phyloP scores from a whole-genome alignment of 1,140 invertebrate species.

The Liolophura sinensis region DNA sequence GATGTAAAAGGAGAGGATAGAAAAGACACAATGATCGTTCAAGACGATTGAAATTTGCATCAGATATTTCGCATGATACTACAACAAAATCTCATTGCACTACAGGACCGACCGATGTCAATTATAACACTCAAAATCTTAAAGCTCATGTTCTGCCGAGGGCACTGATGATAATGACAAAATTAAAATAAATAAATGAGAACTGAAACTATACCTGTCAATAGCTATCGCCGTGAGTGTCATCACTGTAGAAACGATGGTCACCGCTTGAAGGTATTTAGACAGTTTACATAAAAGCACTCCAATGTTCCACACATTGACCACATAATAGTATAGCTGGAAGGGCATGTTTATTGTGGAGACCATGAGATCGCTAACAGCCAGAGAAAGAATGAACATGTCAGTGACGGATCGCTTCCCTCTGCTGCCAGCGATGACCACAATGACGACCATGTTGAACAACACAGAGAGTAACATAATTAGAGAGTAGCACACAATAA shows the following conservation, averaged over 20 bases:
- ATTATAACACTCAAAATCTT: too few species aligned
- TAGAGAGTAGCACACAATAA: constrained; percentile 24
- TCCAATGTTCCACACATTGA: constrained; percentile 34
- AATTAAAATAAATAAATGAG: too few species aligned
- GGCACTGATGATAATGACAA: too few species aligned
- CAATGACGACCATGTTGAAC: constrained; percentile 31
- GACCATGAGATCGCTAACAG: constrained; percentile 30
- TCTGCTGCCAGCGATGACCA: constrained; percentile 24
- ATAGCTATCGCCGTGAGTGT: constrained; percentile 38
- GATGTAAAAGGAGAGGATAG: too few species aligned
- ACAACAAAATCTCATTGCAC: too few species aligned
- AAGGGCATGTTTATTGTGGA: constrained; percentile 41
- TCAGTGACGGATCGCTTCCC: constrained; percentile 41
- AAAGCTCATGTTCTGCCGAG: too few species aligned
- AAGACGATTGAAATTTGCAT: too few species aligned
- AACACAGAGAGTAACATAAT: constrained; percentile 36
- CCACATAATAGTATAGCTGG: constrained; percentile 30
- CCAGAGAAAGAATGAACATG: constrained; percentile 49
- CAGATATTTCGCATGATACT: too few species aligned
- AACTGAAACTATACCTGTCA: constrained; percentile 29
- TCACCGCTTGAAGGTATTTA: constrained; percentile 32
- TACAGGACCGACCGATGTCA: too few species aligned
- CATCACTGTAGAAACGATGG: constrained; percentile 38
- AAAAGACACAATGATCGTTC: too few species aligned
- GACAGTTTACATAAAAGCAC: constrained; percentile 35